Percentiles rank a stretch among this genome's conserved stretches.
phyloP scores from a whole-genome alignment of 2,888 invertebrate genomes.

The Germaria angustata region DNA sequence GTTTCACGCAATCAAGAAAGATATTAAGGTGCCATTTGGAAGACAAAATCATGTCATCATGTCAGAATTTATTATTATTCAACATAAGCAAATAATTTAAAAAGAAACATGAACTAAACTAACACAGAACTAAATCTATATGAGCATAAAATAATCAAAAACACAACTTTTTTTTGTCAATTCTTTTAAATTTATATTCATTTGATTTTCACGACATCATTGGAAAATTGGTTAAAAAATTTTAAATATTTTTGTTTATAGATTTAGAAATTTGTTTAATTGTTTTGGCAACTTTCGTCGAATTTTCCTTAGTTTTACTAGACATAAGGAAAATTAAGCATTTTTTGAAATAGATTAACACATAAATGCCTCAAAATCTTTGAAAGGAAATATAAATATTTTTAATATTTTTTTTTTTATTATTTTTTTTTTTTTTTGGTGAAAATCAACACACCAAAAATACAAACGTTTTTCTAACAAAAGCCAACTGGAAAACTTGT shows the following conservation, averaged over 20 bases:
- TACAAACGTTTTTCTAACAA: slow-evolving; percentile 15
- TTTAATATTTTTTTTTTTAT: no score
- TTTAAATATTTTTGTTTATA: slow-evolving; percentile 34
- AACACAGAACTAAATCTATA: no score
- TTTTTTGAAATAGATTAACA: neutral
- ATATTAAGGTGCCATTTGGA: no score
- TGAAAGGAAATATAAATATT: neutral
- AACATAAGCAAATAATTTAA: no score
- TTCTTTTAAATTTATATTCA: slow-evolving; percentile 51
- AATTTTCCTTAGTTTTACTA: slow-evolving; percentile 30
- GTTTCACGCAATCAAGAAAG: no score
- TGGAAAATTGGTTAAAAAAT: slow-evolving; percentile 44
- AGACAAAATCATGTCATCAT: no score
- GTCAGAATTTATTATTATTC: no score
- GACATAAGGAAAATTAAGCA: neutral
- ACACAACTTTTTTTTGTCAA: slow-evolving; percentile 18
- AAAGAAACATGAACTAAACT: no score
- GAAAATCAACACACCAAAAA: neutral
- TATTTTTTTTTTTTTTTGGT: neutral
- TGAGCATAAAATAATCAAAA: neutral
- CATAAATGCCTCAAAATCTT: slow-evolving; percentile 24
- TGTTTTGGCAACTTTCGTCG: slow-evolving; percentile 54
- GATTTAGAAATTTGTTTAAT: slow-evolving; percentile 58
- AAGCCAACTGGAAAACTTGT: slow-evolving; percentile 36
- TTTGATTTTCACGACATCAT: neutral